Conservation (phyloP, 53 echinoderm and acorn worm genomes). For the Paracentrotus lividus region DNA sequence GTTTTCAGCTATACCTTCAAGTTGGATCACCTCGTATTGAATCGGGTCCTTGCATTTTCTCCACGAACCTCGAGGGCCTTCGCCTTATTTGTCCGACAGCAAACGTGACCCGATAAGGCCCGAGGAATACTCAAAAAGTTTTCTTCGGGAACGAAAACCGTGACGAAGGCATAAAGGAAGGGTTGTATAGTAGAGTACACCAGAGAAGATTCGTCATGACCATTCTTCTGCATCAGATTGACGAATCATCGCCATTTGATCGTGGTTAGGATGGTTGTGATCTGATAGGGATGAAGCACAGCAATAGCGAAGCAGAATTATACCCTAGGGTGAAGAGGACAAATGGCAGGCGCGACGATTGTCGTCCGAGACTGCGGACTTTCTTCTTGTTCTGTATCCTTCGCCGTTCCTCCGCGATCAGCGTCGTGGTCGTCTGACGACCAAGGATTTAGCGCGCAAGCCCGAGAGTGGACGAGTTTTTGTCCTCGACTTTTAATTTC, state of each 20-base stretch:
- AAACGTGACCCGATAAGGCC: slow-evolving; percentile 65
- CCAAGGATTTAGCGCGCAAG: neutral
- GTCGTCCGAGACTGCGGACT: slow-evolving; percentile 52
- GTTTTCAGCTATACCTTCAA: too few relatives aligned
- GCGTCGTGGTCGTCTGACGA: slow-evolving; percentile 11
- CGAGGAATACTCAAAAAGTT: slow-evolving; percentile 75
- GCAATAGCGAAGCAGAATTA: slow-evolving; percentile 74
- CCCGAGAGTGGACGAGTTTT: slow-evolving; percentile 29
- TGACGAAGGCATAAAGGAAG: slow-evolving; percentile 82
- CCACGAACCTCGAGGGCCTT: too few relatives aligned
- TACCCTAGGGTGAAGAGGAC: slow-evolving; percentile 75
- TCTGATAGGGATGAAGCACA: slow-evolving; percentile 81
- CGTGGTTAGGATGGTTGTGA: slow-evolving; percentile 71
- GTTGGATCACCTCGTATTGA: too few relatives aligned
- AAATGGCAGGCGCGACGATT: slow-evolving; percentile 78
- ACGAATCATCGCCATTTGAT: slow-evolving; percentile 74
- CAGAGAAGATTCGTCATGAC: slow-evolving; percentile 82
- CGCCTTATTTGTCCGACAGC: too few relatives aligned
- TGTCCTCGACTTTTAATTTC: neutral
- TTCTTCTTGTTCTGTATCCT: slow-evolving; percentile 25
- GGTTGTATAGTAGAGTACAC: slow-evolving; percentile 89
- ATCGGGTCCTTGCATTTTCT: too few relatives aligned
- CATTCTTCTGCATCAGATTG: slow-evolving; percentile 54
- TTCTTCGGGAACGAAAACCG: slow-evolving; percentile 72
- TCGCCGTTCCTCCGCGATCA: neutral